phyloP scores from a whole-genome alignment of 2,113 vertebrate genomes.

The Morone chrysops region DNA sequence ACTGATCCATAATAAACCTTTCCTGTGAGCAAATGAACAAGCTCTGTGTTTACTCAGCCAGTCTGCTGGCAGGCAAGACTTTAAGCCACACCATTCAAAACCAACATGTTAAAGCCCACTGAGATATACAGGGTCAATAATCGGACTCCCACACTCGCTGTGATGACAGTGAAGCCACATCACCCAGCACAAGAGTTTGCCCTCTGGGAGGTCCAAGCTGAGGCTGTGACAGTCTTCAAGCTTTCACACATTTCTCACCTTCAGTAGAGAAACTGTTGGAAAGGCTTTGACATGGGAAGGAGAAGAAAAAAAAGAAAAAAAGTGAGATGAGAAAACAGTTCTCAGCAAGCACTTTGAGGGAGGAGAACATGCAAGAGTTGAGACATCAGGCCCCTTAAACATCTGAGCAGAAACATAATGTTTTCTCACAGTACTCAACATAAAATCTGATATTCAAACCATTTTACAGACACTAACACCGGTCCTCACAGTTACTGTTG shows the following conservation, averaged over 20 bases:
- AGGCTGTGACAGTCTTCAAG: slow-evolving; percentile 62
- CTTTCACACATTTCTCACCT: slow-evolving; percentile 74
- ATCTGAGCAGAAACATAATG: neutral
- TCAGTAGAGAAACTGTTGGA: slow-evolving; percentile 45
- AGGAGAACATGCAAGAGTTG: neutral
- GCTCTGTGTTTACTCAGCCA: slow-evolving; percentile 47
- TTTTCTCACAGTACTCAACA: neutral
- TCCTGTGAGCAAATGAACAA: slow-evolving; percentile 17
- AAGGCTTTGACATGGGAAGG: slow-evolving; percentile 22
- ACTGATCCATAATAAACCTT: slow-evolving; percentile 35
- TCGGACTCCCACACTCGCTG: slow-evolving; percentile 34
- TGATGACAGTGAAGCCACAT: slow-evolving; percentile 31
- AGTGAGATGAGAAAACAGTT: slow-evolving; percentile 10
- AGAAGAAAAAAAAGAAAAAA: neutral
- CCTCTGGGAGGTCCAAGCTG: slow-evolving; percentile 68
- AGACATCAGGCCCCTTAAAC: neutral
- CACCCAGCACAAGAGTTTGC: slow-evolving; percentile 22
- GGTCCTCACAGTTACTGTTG: no score
- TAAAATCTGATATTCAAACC: neutral
- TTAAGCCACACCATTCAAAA: slow-evolving; percentile 56
- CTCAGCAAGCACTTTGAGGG: neutral
- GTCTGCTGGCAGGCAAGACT: slow-evolving; percentile 37
- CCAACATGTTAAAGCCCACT: slow-evolving; percentile 52
- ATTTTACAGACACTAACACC: neutral
- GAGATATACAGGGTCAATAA: slow-evolving; percentile 62